A percentile compares a stretch with the other conserved stretches of the same genome.
Conservation (phyloP, 1,140 invertebrate species). For the Whitmania pigra region DNA sequence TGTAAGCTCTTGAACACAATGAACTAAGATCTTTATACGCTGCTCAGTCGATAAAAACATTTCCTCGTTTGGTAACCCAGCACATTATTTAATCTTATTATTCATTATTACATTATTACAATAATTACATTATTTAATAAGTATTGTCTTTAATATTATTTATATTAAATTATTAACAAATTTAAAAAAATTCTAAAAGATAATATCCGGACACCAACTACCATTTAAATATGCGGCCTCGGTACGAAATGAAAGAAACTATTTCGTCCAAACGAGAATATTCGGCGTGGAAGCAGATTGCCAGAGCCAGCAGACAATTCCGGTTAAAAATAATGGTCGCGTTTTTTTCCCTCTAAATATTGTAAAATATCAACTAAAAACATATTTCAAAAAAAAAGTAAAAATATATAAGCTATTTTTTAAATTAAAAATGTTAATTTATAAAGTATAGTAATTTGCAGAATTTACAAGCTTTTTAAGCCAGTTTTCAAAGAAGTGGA, state of each 20-base stretch:
- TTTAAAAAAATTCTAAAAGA: not conserved
- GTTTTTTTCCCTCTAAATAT: not conserved
- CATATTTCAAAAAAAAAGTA: not conserved
- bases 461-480: not conserved
- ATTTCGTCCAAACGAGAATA: slow-evolving; percentile 18
- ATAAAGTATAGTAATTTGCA: not conserved
- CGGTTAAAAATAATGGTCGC: slow-evolving; percentile 24
- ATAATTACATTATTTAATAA: too few relatives aligned
- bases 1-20: too few relatives aligned
- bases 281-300: slow-evolving; percentile 21
- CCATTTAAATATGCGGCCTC: slow-evolving; percentile 14
- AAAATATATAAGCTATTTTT: not conserved
- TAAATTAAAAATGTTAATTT: not conserved
- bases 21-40: too few relatives aligned
- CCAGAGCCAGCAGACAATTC: slow-evolving; percentile 20
- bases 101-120: too few relatives aligned
- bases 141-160: too few relatives aligned
- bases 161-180: not conserved
- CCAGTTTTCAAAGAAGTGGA: not conserved
- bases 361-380: not conserved
- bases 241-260: slow-evolving; percentile 16
- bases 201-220: slow-evolving; percentile 20
- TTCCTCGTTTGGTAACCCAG: too few relatives aligned
- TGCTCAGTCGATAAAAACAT: too few relatives aligned
- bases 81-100: too few relatives aligned